Conservation (phyloP, 2,113 vertebrate genomes). For the Sula dactylatra region DNA sequence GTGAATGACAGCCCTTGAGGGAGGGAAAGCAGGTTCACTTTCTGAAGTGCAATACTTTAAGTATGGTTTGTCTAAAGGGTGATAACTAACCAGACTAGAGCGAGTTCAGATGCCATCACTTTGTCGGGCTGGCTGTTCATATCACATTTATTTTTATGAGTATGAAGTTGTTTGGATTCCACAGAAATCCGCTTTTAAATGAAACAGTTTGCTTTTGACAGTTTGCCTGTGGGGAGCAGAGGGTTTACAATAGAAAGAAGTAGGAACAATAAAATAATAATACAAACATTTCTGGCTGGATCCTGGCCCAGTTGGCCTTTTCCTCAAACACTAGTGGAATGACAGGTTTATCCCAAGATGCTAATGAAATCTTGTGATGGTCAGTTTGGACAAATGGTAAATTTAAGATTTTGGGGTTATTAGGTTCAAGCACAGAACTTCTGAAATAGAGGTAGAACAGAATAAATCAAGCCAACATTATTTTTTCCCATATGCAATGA, state of each 20-base stretch:
- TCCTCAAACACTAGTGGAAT: neutral
- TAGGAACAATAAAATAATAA: neutral
- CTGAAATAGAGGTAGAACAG: neutral
- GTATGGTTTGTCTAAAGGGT: neutral
- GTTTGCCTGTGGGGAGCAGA: neutral
- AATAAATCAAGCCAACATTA: neutral
- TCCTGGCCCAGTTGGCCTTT: neutral
- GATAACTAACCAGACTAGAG: neutral
- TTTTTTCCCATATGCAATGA: neutral
- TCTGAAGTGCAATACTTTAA: neutral
- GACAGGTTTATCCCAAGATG: neutral
- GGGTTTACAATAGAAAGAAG: neutral
- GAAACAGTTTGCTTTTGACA: neutral
- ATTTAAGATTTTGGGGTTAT: neutral
- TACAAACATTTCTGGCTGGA: neutral
- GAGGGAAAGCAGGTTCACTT: neutral
- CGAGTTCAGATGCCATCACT: rapidly evolving
- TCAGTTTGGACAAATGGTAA: neutral
- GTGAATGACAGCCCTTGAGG: neutral
- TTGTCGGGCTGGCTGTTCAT: neutral
- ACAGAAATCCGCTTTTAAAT: neutral
- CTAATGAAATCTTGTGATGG: neutral
- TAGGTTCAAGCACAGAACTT: neutral
- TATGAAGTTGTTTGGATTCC: neutral
- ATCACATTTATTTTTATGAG: neutral